Base-by-base conservation (phyloP, 2,888 invertebrate species). In the Pseudococcus viburni region DNA sequence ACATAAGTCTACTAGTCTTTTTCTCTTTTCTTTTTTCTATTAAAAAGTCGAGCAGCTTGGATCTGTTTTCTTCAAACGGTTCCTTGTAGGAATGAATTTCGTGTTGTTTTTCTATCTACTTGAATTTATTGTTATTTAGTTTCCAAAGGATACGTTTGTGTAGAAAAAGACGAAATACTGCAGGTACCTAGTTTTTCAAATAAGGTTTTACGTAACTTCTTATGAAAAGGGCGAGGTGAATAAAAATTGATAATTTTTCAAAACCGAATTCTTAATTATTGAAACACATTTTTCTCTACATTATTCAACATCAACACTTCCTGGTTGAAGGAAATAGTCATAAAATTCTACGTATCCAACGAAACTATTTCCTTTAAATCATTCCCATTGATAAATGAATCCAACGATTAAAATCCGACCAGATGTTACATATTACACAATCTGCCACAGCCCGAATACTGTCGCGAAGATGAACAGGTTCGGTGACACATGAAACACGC, bases 351-450 rank as follows among this genome's bases (percentile, higher is more conserved):
- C 2, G 22, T 7, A 11, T 26, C 19, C 9, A 68, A 68, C 12
- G 64, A 19, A 64, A 22, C 4, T 9, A 64, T 64, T 73, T 73
- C 73, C 68, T 22, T 11, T 26, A 12, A 22, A 26, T 26, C 17
- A 26, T 68, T 26, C 68, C 12, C 73, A 73, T 73, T 73, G 73
- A 73, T 73, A 39, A 73, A 73, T 73, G 33, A 17, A 73, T 6
- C 33, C 73, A 33, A 22, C 26, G 26, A 68, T 68, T 68, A 68
- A 68, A 73, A 73, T 33, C 64, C 46, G 46, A 83, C 39, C 80
- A 83, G 80, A 83, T 83, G 80, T 83, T 83, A 19, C 46, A 46
- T 22, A 83, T 83, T 83, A 83, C 19, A 42, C 22, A 83, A 83
- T 83, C 80, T 7, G 0, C 3, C 77, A n/a, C 19, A 12, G 77